phyloP scores from a whole-genome alignment of 1,140 invertebrate genomes.

The Chelonus insularis region DNA sequence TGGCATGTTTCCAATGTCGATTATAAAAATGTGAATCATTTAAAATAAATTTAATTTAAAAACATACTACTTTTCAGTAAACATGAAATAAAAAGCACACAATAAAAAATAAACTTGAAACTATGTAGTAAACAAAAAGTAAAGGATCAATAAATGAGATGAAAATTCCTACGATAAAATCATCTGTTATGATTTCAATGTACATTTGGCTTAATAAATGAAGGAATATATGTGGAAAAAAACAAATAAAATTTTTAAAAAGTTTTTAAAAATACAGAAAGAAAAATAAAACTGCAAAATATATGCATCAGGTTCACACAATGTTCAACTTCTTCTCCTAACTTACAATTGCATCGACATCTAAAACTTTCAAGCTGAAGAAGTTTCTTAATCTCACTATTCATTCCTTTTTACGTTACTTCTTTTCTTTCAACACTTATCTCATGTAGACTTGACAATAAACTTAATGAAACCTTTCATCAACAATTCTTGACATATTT shows the following conservation, averaged over 20 bases:
- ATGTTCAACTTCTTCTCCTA: constrained; percentile 25
- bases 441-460: too few relatives aligned
- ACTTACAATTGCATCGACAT: constrained; percentile 41
- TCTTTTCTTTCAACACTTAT: constrained; percentile 8
- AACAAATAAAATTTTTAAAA: background rate
- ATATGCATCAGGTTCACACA: constrained; percentile 17
- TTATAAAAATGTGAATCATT: constrained; percentile 16
- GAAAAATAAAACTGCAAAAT: constrained; percentile 11
- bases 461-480: too few relatives aligned
- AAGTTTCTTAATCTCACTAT: constrained; percentile 42
- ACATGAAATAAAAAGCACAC: too few relatives aligned
- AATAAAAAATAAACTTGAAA: too few relatives aligned
- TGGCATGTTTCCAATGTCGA: constrained; percentile 30
- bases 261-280: background rate
- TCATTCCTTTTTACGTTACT: constrained; percentile 16
- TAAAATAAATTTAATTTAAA: constrained; percentile 1
- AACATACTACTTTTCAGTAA: background rate
- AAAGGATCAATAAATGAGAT: too few relatives aligned
- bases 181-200: too few relatives aligned
- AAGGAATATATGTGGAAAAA: background rate
- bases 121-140: too few relatives aligned
- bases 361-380: constrained; percentile 36
- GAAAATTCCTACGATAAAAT: too few relatives aligned
- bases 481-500: too few relatives aligned
- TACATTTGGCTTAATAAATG: too few relatives aligned